Evolutionary conservation across 2,797 vertebrate species (phyloP), one percentile per base, ranked within the genome.

Genomic region (Hyperoplus lanceolatus): DNA sequence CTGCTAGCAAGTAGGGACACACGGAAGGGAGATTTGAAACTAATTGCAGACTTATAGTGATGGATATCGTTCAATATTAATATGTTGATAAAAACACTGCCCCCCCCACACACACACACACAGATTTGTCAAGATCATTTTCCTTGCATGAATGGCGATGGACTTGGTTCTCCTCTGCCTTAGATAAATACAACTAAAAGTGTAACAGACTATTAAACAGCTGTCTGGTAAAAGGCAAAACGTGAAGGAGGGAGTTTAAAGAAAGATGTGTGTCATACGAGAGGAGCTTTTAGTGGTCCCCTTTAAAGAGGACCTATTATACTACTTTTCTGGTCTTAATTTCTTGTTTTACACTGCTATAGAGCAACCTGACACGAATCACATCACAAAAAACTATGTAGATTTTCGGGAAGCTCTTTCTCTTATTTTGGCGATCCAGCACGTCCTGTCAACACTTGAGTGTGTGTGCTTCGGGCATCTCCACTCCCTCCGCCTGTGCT

Each of bases 71-170:
- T 21, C 21, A 21, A 21, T 21, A 21, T 21, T 21, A 21, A 21
- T 21, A 21, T 21, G 21, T 21, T 21, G 21, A 21, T 21, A 21
- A 21, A 21, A 21, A 21, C 21, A 21, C 1, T 21, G 21, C 2
- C 21, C 21, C 21, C 21, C 21, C 1, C 2, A 62, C 18, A 62
- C 60, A 46, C 50, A 53, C 18, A 59, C 16, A 36, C n/a, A 73
- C 58, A 54, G 43, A 79, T 85, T 75, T 77, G 64, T 69, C 51
- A 14, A 46, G 75, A 60, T 50, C 69, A 58, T 84, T 21, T 78
- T 78, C 55, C 57, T 73, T 79, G 79, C 79, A 71, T 80, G 72
- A 70, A 74, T 79, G 56, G 76, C 73, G 70, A 85, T 88, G 79
- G 88, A 79, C 71, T 56, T 70, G 49, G 55, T 69, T 79, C 75